Conservation (phyloP, 1,140 invertebrate species). For the Neuroterus valhalla region DNA sequence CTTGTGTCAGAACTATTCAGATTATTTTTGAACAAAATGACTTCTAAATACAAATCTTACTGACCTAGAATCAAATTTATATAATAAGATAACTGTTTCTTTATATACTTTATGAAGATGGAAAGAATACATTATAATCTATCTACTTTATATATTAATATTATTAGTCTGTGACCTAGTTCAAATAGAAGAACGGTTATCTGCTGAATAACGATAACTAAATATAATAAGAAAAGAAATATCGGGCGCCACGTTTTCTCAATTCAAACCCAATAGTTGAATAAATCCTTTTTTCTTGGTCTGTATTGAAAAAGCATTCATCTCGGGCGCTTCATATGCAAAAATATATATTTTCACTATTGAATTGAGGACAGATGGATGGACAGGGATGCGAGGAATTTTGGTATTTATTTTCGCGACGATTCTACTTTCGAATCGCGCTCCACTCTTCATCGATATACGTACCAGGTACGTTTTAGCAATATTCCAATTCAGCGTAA, state of each 20-base stretch:
- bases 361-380: constrained; percentile 16
- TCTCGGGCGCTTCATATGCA: constrained; percentile 1
- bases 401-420: constrained; percentile 29
- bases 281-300: constrained; percentile 2
- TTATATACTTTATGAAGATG: too few relatives aligned
- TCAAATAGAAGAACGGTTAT: too few relatives aligned
- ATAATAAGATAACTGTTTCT: too few relatives aligned
- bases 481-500: constrained; percentile 25
- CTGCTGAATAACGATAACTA: too few relatives aligned
- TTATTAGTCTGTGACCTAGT: too few relatives aligned
- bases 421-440: constrained; percentile 15
- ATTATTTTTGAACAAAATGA: too few relatives aligned
- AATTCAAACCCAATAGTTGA: neutral
- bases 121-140: too few relatives aligned
- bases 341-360: constrained; percentile 24
- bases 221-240: constrained; percentile 1
- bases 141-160: too few relatives aligned
- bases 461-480: constrained; percentile 16
- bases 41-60: too few relatives aligned
- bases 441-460: constrained; percentile 7
- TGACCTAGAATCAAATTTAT: too few relatives aligned
- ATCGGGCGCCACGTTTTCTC: neutral
- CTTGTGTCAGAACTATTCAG: too few relatives aligned
- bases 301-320: constrained; percentile 20
- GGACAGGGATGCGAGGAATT: constrained; percentile 12